A percentile compares a stretch with the other conserved stretches of the same genome.
Evolutionary conservation across 2,797 vertebrate genomes (phyloP).

Genomic region (Jordanella pulchra): DNA sequence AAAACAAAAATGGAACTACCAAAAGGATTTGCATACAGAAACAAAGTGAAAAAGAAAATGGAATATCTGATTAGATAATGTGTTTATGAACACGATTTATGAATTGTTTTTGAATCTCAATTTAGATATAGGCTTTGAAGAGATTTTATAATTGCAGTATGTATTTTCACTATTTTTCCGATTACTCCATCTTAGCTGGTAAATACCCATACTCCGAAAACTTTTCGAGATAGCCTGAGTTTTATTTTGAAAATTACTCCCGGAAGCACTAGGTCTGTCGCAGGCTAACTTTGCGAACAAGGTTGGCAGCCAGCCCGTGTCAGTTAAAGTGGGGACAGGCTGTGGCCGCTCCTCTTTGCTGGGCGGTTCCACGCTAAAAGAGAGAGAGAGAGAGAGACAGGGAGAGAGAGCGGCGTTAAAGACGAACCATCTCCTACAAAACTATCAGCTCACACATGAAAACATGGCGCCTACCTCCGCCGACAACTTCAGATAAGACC

Average conservation of each 20-base stretch:
- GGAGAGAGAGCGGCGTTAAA: conserved; percentile 36
- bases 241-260: conserved; percentile 41
- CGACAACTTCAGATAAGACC: conserved; percentile 66
- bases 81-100: too few relatives aligned
- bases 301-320: conserved; percentile 1
- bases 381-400: neutral
- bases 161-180: neutral
- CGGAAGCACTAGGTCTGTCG: neutral
- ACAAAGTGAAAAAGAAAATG: too few relatives aligned
- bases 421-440: conserved; percentile 69
- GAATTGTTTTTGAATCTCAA: too few relatives aligned
- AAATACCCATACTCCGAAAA: neutral
- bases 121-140: neutral
- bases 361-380: conserved; percentile 75
- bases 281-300: neutral
- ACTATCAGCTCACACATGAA: conserved; percentile 70
- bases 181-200: neutral
- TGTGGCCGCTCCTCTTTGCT: conserved; percentile 58
- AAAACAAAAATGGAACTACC: too few relatives aligned
- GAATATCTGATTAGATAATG: too few relatives aligned
- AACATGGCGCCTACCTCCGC: conserved; percentile 81
- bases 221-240: fast-evolving
- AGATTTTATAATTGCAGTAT: too few relatives aligned
- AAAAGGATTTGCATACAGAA: too few relatives aligned
- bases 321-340: conserved; percentile 6